Evolutionary conservation across 2,113 vertebrate species (phyloP), one percentile per base, ranked within the genome.

Genomic region (Coptodon bakossiorum): DNA sequence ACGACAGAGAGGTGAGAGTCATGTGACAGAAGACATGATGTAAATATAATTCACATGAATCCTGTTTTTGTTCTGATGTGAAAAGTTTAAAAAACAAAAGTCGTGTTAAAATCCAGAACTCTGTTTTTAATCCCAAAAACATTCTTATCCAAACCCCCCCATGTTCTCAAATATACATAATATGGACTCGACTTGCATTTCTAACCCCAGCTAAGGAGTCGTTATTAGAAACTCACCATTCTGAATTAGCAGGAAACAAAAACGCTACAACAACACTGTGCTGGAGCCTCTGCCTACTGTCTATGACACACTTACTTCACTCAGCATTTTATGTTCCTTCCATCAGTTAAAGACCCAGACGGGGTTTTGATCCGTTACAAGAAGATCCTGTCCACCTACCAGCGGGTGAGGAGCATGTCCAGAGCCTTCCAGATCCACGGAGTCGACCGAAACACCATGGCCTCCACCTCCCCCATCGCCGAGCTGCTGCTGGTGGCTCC

Each of bases 371-470:
- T 97, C 40, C 97, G 98, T 9, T 98, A 98, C 86, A 97, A 98
- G 91, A 98, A 98, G 96, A 98, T 98, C 92, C 95, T 98, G 87
- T 88, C 96, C 86, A 98, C 97, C 19, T 98, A 98, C 93, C 98
- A 98, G 95, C 96, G 97, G 59, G 94, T 98, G 86, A 96, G 98
- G 90, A 98, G 97, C 96, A 98, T 98, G 97, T 98, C 97, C n/a
- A 91, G 97, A 68, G 97, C 98, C 78, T 98, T 98, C 31, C 97
- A 98, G 93, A 96, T 97, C 89, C 97, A 98, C 71, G 97, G 97
- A 0, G 97, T 98, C 4, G 98, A 98, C 94, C 95, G 98, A 0
- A 98, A 98, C 96, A 98, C 98, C 0, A 97, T 98, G 93, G 98
- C 98, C 10, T 97, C 98, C 89, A 98, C 97, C 81, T 98, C 97